phyloP scores from a whole-genome alignment of 2,797 vertebrate species.

The Sorex maritimensis region DNA sequence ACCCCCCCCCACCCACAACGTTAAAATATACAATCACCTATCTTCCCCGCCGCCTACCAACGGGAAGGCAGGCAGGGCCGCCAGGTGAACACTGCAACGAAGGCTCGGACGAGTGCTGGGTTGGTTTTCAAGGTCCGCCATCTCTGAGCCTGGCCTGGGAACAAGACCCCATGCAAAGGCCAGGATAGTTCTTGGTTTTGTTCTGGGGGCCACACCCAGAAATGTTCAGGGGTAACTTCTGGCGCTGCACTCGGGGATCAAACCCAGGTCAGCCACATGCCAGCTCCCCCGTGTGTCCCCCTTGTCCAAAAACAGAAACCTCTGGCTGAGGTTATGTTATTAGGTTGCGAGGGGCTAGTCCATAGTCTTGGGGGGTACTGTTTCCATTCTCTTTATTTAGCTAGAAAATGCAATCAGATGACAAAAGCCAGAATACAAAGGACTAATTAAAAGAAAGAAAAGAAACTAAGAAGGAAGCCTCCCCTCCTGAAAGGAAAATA shows the following conservation, averaged over 20 bases:
- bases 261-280: too few species aligned
- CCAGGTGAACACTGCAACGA: conserved; percentile 42
- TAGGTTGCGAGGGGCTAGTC: conserved; percentile 45
- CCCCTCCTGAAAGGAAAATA: conserved; percentile 52
- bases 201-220: too few species aligned
- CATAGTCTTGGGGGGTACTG: conserved; percentile 26
- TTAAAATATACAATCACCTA: conserved; percentile 75
- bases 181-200: background rate
- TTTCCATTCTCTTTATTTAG: conserved; percentile 53
- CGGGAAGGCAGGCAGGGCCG: conserved; percentile 72
- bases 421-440: conserved; percentile 63
- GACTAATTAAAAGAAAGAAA: background rate
- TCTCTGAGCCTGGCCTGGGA: conserved; percentile 54
- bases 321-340: background rate
- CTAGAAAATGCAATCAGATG: conserved; percentile 67
- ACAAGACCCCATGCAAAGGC: conserved; percentile 40
- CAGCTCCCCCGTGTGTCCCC: background rate
- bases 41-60: conserved; percentile 69
- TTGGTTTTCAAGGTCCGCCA: conserved; percentile 71
- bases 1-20: conserved; percentile 31
- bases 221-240: too few species aligned
- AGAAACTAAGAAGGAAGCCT: background rate
- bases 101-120: background rate
- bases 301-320: conserved; percentile 63
- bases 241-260: too few species aligned